A percentile compares a stretch with the other conserved stretches of the same genome.
phyloP scores from a whole-genome alignment of 2,113 vertebrate genomes.

The Montifringilla adamsi region DNA sequence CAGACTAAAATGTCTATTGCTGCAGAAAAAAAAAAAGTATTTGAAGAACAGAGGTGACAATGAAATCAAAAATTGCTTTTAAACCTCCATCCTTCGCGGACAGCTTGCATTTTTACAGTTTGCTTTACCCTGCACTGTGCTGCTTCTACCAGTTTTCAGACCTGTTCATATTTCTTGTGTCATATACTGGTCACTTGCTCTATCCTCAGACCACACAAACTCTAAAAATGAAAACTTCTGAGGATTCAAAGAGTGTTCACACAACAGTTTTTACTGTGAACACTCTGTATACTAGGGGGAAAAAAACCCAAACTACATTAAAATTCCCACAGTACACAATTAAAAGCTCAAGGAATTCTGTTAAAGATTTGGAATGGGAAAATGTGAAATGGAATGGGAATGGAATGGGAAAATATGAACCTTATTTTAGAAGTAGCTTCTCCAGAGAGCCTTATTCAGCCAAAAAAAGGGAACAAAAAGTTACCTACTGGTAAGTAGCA shows the following conservation, averaged over 20 bases:
- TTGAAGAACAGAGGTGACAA: background rate
- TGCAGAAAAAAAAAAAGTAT: background rate
- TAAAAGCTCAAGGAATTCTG: background rate
- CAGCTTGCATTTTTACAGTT: background rate
- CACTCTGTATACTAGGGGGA: accelerated
- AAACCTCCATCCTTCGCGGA: background rate
- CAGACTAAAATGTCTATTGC: background rate
- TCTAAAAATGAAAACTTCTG: background rate
- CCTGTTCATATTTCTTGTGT: background rate
- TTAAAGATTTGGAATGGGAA: background rate
- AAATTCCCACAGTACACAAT: background rate
- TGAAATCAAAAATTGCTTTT: background rate
- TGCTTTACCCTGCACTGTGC: background rate
- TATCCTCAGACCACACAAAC: background rate
- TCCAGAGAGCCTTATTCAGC: background rate
- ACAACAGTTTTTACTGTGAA: background rate
- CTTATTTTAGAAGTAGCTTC: background rate
- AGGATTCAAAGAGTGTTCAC: background rate
- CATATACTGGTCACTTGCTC: background rate
- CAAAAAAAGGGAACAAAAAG: background rate
- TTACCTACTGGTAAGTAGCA: background rate
- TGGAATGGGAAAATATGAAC: background rate
- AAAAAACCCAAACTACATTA: background rate
- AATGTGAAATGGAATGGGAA: background rate
- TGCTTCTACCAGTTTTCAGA: background rate